Percentiles rank a stretch among this genome's conserved stretches.
phyloP scores from a whole-genome alignment of 2,113 vertebrate genomes.

The Coregonus clupeaformis region DNA sequence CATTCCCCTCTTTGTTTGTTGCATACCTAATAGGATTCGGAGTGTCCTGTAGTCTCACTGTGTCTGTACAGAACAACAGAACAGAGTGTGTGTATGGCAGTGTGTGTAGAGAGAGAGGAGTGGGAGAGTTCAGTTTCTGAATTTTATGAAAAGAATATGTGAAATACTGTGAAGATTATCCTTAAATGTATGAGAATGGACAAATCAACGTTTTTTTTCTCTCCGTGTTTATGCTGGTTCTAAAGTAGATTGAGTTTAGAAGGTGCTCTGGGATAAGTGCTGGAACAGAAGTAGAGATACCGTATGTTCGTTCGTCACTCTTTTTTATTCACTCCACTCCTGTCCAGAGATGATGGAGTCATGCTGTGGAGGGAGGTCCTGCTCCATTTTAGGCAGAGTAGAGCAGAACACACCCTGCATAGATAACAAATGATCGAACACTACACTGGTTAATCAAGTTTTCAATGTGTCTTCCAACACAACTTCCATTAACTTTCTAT shows the following conservation, averaged over 20 bases:
- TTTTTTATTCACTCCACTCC: conserved; percentile 44
- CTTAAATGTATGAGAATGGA: conserved; percentile 41
- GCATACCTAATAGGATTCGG: conserved; percentile 48
- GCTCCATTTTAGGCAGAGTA: conserved; percentile 52
- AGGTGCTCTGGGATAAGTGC: conserved; percentile 49
- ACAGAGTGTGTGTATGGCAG: conserved; percentile 11
- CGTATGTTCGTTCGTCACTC: conserved; percentile 26
- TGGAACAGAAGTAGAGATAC: conserved; percentile 16
- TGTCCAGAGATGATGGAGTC: conserved; percentile 38
- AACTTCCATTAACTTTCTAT: too few species aligned
- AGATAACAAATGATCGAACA: conserved; percentile 38
- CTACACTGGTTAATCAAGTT: not conserved
- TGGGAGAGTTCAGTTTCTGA: not conserved
- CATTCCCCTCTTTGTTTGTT: conserved; percentile 52
- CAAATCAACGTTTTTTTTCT: conserved; percentile 48
- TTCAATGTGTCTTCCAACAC: not conserved
- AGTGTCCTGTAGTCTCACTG: conserved; percentile 43
- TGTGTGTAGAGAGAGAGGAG: conserved; percentile 2
- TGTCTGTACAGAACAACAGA: conserved; percentile 30
- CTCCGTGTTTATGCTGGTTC: conserved; percentile 34
- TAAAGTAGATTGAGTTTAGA: conserved; percentile 56
- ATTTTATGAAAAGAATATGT: not conserved
- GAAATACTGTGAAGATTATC: conserved; percentile 50
- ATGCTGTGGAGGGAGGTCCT: conserved; percentile 55
- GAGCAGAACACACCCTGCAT: conserved; percentile 49